These are phyloP conservation scores for Cyphomyrus discorhynchus DNA, from an alignment of 2,113 vertebrate species.

Conservation along the genomic window DNA sequence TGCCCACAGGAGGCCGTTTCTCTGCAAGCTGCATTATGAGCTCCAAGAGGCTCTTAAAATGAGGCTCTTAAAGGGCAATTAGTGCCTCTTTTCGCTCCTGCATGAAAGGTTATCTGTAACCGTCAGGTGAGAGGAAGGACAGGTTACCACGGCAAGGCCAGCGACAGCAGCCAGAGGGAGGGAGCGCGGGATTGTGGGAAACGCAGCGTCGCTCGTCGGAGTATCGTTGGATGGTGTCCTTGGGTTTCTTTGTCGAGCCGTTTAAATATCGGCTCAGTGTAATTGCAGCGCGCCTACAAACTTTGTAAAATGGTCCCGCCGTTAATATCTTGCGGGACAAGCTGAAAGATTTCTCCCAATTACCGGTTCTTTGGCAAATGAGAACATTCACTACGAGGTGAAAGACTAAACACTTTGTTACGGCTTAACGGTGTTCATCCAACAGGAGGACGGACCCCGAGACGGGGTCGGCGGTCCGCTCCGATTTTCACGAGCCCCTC, in stretches of 20 bases:
- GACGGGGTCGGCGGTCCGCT: background rate
- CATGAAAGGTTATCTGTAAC: constrained; percentile 21
- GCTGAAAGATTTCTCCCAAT: background rate
- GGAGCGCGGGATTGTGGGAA: background rate
- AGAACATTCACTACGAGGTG: background rate
- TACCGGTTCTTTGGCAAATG: background rate
- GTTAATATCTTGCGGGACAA: background rate
- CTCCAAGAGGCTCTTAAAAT: constrained; percentile 11
- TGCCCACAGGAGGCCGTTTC: background rate
- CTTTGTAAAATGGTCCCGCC: background rate
- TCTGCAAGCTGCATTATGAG: constrained; percentile 3
- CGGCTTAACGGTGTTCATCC: background rate
- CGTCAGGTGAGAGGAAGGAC: constrained; percentile 2
- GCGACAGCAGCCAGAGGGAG: background rate
- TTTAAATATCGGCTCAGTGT: background rate
- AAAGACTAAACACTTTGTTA: background rate
- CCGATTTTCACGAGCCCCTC: background rate
- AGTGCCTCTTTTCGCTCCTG: background rate
- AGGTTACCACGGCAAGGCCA: background rate
- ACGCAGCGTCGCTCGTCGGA: background rate
- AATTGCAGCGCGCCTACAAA: background rate
- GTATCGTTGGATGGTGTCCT: background rate
- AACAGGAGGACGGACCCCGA: background rate
- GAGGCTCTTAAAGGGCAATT: constrained; percentile 19
- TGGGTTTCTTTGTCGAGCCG: background rate